Evolutionary conservation across 2,113 vertebrate genomes (phyloP).

Genomic region (Peromyscus polionotus): DNA sequence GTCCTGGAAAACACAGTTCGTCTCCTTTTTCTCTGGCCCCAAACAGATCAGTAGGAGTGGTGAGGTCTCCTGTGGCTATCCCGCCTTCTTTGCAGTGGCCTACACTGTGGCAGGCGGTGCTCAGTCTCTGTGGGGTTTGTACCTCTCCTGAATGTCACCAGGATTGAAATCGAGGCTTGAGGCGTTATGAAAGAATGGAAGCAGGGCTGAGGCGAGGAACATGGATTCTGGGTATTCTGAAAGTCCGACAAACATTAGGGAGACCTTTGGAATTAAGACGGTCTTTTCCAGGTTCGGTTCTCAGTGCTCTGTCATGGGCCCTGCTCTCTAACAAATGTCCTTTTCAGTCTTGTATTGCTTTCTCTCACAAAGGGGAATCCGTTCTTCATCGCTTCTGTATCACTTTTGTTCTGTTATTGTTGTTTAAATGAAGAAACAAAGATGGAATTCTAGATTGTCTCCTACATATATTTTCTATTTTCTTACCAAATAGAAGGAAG

Average conservation of each 20-base stretch:
- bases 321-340: not conserved
- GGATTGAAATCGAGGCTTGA: not conserved
- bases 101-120: not conserved
- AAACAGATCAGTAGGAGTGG: not conserved
- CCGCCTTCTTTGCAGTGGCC: not conserved
- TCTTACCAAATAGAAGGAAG: not conserved
- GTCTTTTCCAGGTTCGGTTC: not conserved
- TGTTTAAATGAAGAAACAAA: conserved; percentile 1
- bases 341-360: not conserved
- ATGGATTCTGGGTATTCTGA: not conserved
- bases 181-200: not conserved
- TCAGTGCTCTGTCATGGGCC: not conserved
- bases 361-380: not conserved
- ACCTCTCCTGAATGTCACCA: not conserved
- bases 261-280: not conserved
- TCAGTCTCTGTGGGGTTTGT: not conserved
- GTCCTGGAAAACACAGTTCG: not conserved
- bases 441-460: not conserved
- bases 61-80: no score
- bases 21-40: not conserved
- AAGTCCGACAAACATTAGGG: not conserved
- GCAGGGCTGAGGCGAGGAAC: not conserved
- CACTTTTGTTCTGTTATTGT: not conserved
- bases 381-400: not conserved
- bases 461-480: not conserved